These are phyloP conservation scores for Lota lota DNA, from an alignment of 2,113 vertebrate species.

Conservation along the genomic window DNA sequence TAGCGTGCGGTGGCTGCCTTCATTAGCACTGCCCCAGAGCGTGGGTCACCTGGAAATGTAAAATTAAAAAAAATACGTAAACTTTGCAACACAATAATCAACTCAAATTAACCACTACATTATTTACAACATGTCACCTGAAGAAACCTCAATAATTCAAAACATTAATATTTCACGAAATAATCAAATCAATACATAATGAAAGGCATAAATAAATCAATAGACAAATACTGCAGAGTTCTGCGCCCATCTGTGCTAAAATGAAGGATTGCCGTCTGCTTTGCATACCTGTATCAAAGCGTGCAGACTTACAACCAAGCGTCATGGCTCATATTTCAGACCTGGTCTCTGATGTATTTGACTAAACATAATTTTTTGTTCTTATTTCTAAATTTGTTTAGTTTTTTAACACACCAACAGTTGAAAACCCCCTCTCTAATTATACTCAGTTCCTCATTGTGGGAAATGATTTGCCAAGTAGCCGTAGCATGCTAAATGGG, in stretches of 20 bases:
- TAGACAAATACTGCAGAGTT: slow-evolving; percentile 77
- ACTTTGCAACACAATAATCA: slow-evolving; percentile 86
- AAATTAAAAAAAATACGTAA: slow-evolving; percentile 15
- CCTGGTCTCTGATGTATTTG: not conserved
- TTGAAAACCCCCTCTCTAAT: no score
- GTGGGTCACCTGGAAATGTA: slow-evolving; percentile 36
- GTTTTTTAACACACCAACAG: no score
- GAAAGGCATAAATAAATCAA: slow-evolving; percentile 96
- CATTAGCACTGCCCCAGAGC: slow-evolving; percentile 32
- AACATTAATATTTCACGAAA: slow-evolving; percentile 92
- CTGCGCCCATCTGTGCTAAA: slow-evolving; percentile 48
- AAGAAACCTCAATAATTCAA: slow-evolving; percentile 91
- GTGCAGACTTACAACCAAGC: not conserved
- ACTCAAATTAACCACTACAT: slow-evolving; percentile 93
- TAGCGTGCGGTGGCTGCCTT: slow-evolving; percentile 25
- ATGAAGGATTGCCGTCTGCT: slow-evolving; percentile 28
- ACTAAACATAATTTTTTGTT: not conserved
- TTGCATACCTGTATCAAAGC: not conserved
- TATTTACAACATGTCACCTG: slow-evolving; percentile 77
- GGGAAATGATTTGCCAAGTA: no score
- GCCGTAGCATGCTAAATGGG: no score
- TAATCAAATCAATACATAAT: slow-evolving; percentile 98
- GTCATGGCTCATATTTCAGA: not conserved
- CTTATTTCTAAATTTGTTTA: no score
- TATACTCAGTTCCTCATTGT: no score